Evolutionary conservation across 2,888 invertebrate genomes (phyloP), one percentile per base, ranked within the genome.

Genomic region (Rhimphoctona megacephalus): DNA sequence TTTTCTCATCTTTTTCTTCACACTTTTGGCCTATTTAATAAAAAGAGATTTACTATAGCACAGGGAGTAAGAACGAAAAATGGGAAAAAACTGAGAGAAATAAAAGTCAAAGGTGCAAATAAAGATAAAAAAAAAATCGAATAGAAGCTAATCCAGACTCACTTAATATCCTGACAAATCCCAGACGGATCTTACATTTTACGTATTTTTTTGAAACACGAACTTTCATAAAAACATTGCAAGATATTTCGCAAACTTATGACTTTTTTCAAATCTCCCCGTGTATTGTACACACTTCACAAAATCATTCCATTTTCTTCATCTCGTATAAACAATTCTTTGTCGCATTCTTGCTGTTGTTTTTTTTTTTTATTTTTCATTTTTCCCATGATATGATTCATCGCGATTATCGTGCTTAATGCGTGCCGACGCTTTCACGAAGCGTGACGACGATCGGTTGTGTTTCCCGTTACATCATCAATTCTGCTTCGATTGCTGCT

Each of bases 41-140:
- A 89, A 90, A 89, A 90, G 88, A 89, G 90, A 91, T 91, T 91
- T 90, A 89, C 88, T 90, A 85, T 94, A 92, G 94, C 93, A 93
- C 93, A 83, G 81, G 30, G 49, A 52, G 43, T 19, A 8, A 57
- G 49, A 77, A 39, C 7, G 57, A 33, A 54, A 36, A 36, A 11
- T 2, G 30, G 33, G 19, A 72, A 61, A 25, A 72, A 54, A 64
- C n/a, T n/a, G 39, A 9, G 39, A 39, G 39, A 70, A 76, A 49
- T 70, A 70, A 81, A 74, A 81, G 78, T 83, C 39, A 66, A 66
- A n/a, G 46, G 25, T 43, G 25, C 17, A 33, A 36, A 33, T 30
- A 33, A 72, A 33, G 52, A 11, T n/a, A 14, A 33, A n/a, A 19
- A 36, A 54, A 33, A 72, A 33, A n/a, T 25, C 7, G 19, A 19